Conservation (phyloP, 2,113 vertebrate genomes). For the Pomatostomus ruficeps region DNA sequence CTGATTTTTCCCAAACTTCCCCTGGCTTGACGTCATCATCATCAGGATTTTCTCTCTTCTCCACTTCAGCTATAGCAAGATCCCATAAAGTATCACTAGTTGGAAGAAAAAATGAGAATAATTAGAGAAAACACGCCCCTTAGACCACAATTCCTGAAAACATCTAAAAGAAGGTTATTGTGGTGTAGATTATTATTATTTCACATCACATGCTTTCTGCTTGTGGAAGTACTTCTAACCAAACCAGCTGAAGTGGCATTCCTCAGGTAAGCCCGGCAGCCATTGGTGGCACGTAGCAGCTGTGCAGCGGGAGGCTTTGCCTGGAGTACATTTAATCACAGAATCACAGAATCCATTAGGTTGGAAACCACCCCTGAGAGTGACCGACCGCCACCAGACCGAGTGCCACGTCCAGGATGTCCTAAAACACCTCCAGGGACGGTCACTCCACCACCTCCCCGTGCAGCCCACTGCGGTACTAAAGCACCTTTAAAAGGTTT, state of each 20-base stretch:
- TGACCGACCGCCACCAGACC: neutral
- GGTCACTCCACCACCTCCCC: neutral
- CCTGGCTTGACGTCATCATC: neutral
- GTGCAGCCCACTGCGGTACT: accelerated
- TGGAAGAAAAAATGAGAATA: neutral
- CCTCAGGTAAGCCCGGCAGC: neutral
- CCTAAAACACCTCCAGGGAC: neutral
- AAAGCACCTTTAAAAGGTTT: accelerated
- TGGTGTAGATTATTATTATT: neutral
- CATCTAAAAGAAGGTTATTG: neutral
- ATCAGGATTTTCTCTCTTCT: constrained; percentile 57
- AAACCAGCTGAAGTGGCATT: neutral
- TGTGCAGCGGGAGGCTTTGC: accelerated
- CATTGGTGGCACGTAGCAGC: neutral
- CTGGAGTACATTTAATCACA: neutral
- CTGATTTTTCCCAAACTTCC: constrained; percentile 76
- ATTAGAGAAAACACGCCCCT: neutral
- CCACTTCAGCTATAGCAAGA: constrained; percentile 82
- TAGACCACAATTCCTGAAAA: neutral
- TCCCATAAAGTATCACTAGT: constrained; percentile 89
- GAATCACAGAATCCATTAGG: neutral
- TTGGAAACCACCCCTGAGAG: neutral
- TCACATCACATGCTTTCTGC: neutral
- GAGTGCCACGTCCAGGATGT: neutral
- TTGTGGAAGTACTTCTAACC: neutral